These are phyloP conservation scores for Epistrophella euchroma DNA, from an alignment of 2,888 invertebrate genomes.

Conservation along the genomic window DNA sequence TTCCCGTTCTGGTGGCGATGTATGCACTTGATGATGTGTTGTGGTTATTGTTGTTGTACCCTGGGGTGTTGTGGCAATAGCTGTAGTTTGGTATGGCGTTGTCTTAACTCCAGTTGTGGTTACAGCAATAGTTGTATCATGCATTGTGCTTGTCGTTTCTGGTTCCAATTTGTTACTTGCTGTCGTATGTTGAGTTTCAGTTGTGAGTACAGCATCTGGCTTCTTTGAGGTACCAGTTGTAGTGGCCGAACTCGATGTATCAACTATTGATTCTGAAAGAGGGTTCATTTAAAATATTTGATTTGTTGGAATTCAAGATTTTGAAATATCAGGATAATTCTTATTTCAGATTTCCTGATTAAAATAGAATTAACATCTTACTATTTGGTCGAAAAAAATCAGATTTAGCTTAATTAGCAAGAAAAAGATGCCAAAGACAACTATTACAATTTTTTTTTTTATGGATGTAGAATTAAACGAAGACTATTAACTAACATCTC, in stretches of 20 bases:
- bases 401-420: no score
- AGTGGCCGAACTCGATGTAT: slow-evolving; percentile 77
- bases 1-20: slow-evolving; percentile 81
- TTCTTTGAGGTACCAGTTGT: slow-evolving; percentile 76
- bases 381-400: no score
- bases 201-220: slow-evolving; percentile 84
- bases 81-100: slow-evolving; percentile 72
- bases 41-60: slow-evolving; percentile 79
- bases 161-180: slow-evolving; percentile 78
- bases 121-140: slow-evolving; percentile 79
- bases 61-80: slow-evolving; percentile 77
- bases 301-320: neutral
- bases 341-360: no score
- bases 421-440: no score
- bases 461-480: no score
- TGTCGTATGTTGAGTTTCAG: slow-evolving; percentile 84
- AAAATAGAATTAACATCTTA: no score
- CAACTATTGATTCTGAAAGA: slow-evolving; percentile 72
- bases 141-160: slow-evolving; percentile 77
- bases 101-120: slow-evolving; percentile 77
- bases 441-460: no score
- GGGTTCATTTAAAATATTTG: neutral
- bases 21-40: slow-evolving; percentile 80
- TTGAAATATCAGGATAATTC: neutral
- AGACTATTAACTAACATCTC: neutral